A percentile compares a stretch with the other conserved stretches of the same genome.
Evolutionary conservation across 1,140 invertebrate genomes (phyloP).

Genomic region (Drosophila repletoides): DNA sequence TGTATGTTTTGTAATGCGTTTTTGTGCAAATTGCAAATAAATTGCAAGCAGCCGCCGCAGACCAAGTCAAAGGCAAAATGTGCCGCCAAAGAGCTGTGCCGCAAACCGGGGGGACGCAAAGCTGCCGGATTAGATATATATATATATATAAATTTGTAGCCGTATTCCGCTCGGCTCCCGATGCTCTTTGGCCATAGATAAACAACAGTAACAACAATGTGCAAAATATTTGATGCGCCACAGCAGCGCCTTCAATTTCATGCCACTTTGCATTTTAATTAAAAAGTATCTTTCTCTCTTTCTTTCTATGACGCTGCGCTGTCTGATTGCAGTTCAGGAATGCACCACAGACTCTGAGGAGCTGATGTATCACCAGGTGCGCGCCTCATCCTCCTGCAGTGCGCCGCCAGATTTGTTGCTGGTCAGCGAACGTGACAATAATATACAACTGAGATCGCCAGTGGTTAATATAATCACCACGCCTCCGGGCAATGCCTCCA

Average conservation of each 20-base stretch:
- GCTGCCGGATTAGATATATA: conserved; percentile 1
- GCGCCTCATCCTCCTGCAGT: conserved; percentile 81
- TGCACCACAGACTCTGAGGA: conserved; percentile 82
- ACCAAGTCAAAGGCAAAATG: conserved; percentile 43
- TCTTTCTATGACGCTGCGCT: conserved; percentile 5
- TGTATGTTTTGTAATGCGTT: conserved; percentile 60
- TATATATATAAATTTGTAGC: too few relatives aligned
- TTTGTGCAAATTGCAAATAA: conserved; percentile 79
- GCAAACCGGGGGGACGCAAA: background rate
- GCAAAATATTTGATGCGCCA: conserved; percentile 27
- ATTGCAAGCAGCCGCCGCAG: conserved; percentile 64
- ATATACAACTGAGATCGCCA: conserved; percentile 75
- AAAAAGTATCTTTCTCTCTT: conserved; percentile 41
- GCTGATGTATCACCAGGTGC: conserved; percentile 82
- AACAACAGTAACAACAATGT: conserved; percentile 3
- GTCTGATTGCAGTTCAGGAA: conserved; percentile 75
- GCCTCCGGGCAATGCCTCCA: conserved; percentile 60
- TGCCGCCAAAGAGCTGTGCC: conserved; percentile 31
- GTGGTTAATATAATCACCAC: conserved; percentile 80
- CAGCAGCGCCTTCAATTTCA: conserved; percentile 57
- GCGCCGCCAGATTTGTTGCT: conserved; percentile 80
- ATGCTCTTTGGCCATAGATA: background rate
- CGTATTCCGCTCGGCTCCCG: too few relatives aligned
- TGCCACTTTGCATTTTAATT: conserved; percentile 80
- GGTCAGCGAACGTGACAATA: conserved; percentile 82